Base-by-base conservation (phyloP, 2,113 vertebrate species). In the Hypomesus transpacificus region DNA sequence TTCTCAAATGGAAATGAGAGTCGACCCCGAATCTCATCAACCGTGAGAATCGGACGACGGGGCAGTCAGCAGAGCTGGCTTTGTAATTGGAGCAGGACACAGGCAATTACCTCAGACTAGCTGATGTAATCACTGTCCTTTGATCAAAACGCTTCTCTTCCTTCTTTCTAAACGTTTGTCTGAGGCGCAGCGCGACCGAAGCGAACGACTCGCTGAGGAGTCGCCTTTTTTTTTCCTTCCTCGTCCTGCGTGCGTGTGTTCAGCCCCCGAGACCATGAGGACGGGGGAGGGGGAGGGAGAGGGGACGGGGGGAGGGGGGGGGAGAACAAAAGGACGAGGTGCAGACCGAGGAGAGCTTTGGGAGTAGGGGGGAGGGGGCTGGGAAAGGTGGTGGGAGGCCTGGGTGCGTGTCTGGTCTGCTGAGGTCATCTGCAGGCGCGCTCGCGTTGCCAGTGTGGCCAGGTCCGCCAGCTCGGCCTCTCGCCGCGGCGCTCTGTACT, bases 71-170 rank as follows among this genome's bases (percentile, higher is more conserved):
- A 7, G 9, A 46, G 39, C 39, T 46, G 39, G 39, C 39, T 46
- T 46, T 46, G 39, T 63, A 77, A 82, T 59, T 66, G 66, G 75
- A 80, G 78, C 69, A 81, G 70, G 83, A 84, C 83, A 69, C 28
- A 74, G 75, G 75, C 77, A 87, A 80, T 84, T 82, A 84, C 60
- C 68, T 77, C 58, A 75, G 78, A 80, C 51, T 58, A 73, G 68
- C 61, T 76, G 80, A 82, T 75, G 61, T 76, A 86, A 81, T 79
- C 72, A 61, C 54, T 80, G 80, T 77, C 46, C 70, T 77, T 58
- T 80, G 51, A 87, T 84, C 68, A 39, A 22, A 8, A 46, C 39
- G 39, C 39, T 46, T 13, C 39, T 2, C 9, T 46, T 7, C 39
- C 39, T 46, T 13, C 34, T 71, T 59, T 59, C 71, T 64, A 53